A percentile compares a stretch with the other conserved stretches of the same genome.
These are phyloP conservation scores for Tridacna crocea DNA, from an alignment of 2,888 invertebrate genomes.

Conservation along the genomic window DNA sequence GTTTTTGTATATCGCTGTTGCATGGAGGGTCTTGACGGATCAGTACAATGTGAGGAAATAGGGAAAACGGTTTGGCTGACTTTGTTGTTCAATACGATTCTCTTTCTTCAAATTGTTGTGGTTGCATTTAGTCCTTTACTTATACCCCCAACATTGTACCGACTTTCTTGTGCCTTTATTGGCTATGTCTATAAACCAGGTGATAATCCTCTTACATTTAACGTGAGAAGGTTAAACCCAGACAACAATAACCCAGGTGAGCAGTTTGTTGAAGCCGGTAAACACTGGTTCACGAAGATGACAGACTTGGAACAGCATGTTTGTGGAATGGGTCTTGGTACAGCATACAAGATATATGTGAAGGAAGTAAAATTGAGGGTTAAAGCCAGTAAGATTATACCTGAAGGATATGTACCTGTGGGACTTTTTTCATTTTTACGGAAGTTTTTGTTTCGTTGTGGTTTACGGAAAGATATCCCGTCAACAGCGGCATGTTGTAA, in stretches of 20 bases:
- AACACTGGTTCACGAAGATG: constrained; percentile 29
- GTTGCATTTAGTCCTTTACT: constrained; percentile 45
- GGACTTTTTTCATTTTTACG: constrained; percentile 32
- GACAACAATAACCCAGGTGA: background rate
- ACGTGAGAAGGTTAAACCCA: constrained; percentile 18
- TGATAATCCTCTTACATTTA: constrained; percentile 17
- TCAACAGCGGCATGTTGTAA: constrained; percentile 38
- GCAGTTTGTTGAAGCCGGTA: constrained; percentile 20
- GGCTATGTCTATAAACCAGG: constrained; percentile 23
- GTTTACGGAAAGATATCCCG: constrained; percentile 35
- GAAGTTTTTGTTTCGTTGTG: constrained; percentile 43
- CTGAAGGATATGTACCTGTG: constrained; percentile 43
- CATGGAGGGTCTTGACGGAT: background rate
- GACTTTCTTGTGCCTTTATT: constrained; percentile 16
- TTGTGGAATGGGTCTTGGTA: constrained; percentile 4
- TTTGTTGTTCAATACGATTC: constrained; percentile 32
- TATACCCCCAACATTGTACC: constrained; percentile 23
- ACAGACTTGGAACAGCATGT: constrained; percentile 17
- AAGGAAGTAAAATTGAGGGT: constrained; percentile 30
- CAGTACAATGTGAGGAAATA: constrained; percentile 30
- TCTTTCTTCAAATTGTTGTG: constrained; percentile 34
- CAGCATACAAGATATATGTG: constrained; percentile 24
- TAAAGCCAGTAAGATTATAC: constrained; percentile 32
- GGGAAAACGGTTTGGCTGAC: constrained; percentile 35
- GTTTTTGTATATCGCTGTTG: constrained; percentile 41